Evolutionary conservation across 2,113 vertebrate genomes (phyloP), one percentile per base, ranked within the genome.

Genomic region (Pomatorhinus ruficollis): DNA sequence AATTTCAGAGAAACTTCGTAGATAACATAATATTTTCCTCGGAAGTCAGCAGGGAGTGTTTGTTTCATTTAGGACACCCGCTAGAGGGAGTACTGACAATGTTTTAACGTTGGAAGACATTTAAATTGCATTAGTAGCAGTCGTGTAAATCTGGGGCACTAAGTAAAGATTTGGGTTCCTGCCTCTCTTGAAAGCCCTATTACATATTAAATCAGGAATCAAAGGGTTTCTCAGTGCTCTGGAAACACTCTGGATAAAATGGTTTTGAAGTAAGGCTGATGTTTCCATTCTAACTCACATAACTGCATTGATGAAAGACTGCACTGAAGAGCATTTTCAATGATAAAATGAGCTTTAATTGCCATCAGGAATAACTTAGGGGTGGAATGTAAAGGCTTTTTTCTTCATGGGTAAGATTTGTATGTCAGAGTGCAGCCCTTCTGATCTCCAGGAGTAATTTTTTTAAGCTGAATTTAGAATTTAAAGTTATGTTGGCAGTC

Each of bases 11-110:
- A 49, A 39, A 53, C 11, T 80, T 85, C 27, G 14, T 3, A 0
- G 10, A 8, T 7, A 59, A 30, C 7, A 13, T 47, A 63, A 8
- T 13, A 9, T 9, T 81, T 61, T 23, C 33, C 12, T 61, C 0
- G 0, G 54, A 50, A 70, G 11, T 33, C 68, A 44, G 39, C 4
- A 1, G 35, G 35, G 30, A 81, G 4, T 47, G 11, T 60, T 78
- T 54, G 53, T 37, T 92, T 71, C 30, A 3, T 37, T n/a, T 24
- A 22, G 66, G 71, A 87, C 28, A 65, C 39, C 87, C 96, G 35
- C 95, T 87, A 96, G 96, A 96, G 94, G 95, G 96, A 87, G 94
- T 9, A 42, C 74, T 22, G 72, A 68, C 14, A 81, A 91, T 82
- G 56, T 64, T 68, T 84, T 82, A 76, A 57, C 0, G 5, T 2